Conservation (phyloP, 1,140 invertebrate species). For the Doryteuthis pealeii region DNA sequence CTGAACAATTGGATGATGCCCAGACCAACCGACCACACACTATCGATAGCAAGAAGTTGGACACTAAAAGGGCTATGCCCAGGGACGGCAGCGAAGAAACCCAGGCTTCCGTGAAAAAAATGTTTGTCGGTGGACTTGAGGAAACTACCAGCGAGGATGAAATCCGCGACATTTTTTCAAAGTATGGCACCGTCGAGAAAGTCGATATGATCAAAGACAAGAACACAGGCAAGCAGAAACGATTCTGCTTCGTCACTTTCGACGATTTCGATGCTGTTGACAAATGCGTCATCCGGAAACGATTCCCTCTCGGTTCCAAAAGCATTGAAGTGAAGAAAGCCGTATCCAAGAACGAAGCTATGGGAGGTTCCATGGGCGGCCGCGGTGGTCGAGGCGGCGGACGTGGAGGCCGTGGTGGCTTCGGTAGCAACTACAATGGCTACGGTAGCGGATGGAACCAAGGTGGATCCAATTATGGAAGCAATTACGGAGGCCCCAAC, state of each 20-base stretch:
- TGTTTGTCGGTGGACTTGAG: constrained; percentile 7
- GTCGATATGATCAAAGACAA: constrained; percentile 41
- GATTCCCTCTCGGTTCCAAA: background rate
- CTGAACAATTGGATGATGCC: background rate
- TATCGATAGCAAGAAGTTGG: background rate
- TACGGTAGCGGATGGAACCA: background rate
- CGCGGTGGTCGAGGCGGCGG: background rate
- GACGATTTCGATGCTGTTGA: constrained; percentile 44
- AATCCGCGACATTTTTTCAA: constrained; percentile 32
- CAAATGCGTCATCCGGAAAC: constrained; percentile 23
- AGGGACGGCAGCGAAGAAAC: background rate
- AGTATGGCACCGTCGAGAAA: constrained; percentile 35
- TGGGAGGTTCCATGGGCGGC: background rate
- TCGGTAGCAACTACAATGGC: background rate
- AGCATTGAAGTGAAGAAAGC: constrained; percentile 10
- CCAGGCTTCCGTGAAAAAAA: constrained; percentile 9
- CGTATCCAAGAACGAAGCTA: background rate
- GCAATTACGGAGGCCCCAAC: too few species aligned
- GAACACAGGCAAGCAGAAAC: constrained; percentile 23
- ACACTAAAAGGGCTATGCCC: constrained; percentile 7
- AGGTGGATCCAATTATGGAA: background rate
- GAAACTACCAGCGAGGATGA: constrained; percentile 13
- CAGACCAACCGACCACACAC: constrained; percentile 5
- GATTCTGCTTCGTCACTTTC: constrained; percentile 46
- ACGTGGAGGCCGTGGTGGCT: background rate